phyloP scores from a whole-genome alignment of 2,888 invertebrate species.

The Tenthredo scrophulariae region DNA sequence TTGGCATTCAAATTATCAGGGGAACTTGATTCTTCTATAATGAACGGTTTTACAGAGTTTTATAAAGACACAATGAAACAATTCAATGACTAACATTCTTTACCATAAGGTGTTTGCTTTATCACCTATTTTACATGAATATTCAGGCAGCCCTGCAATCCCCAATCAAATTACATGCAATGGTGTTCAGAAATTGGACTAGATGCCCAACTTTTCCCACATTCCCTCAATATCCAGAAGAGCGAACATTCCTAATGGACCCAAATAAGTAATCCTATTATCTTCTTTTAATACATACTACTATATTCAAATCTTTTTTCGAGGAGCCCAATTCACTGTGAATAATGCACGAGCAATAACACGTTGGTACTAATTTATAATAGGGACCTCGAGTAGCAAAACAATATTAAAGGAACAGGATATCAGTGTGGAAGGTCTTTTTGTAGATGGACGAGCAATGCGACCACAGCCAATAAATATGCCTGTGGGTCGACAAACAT shows the following conservation, averaged over 20 bases:
- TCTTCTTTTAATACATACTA: not conserved
- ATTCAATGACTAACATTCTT: not conserved
- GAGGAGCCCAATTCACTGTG: not conserved
- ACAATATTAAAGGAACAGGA: not conserved
- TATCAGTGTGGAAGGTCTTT: constrained; percentile 51
- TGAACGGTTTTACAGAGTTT: not conserved
- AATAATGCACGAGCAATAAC: not conserved
- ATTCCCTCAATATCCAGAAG: constrained; percentile 41
- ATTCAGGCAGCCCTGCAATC: constrained; percentile 65
- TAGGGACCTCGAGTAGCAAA: not conserved
- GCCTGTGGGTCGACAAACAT: constrained; percentile 71
- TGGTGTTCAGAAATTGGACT: constrained; percentile 68
- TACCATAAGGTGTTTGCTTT: not conserved
- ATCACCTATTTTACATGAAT: constrained; percentile 46
- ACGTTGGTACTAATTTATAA: not conserved
- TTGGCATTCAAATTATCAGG: not conserved
- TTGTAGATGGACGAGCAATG: constrained; percentile 76
- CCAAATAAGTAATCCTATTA: constrained; percentile 39
- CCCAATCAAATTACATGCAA: constrained; percentile 68
- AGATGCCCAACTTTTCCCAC: constrained; percentile 48
- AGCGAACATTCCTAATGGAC: constrained; percentile 20
- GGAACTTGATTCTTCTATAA: not conserved
- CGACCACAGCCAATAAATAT: constrained; percentile 75
- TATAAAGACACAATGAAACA: not conserved
- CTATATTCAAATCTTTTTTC: not conserved